phyloP scores from a whole-genome alignment of 1,140 invertebrate genomes.

The Panulirus ornatus region DNA sequence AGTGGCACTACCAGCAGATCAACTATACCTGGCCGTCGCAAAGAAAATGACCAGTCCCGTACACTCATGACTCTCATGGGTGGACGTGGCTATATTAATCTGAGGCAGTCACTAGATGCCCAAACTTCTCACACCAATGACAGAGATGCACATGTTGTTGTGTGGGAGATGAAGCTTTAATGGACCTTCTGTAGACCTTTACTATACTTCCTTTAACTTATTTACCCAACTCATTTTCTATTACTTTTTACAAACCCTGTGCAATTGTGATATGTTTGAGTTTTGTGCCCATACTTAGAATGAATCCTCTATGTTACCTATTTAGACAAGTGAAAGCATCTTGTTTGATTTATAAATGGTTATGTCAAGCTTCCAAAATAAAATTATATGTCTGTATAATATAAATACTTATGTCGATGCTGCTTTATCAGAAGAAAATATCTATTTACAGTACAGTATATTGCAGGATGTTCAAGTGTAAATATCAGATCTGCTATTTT shows the following conservation, averaged over 20 bases:
- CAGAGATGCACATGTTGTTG: conserved; percentile 90
- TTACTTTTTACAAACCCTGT: conserved; percentile 53
- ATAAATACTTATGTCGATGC: conserved; percentile 48
- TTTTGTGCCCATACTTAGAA: conserved; percentile 54
- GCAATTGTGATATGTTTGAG: conserved; percentile 59
- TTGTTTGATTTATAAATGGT: conserved; percentile 44
- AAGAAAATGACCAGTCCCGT: conserved; percentile 80
- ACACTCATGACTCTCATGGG: conserved; percentile 92
- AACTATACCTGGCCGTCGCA: conserved; percentile 39
- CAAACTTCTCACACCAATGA: conserved; percentile 82
- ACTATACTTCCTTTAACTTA: conserved; percentile 42
- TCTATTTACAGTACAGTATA: conserved; percentile 62
- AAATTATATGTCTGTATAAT: conserved; percentile 36
- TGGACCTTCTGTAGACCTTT: conserved; percentile 47
- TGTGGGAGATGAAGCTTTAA: conserved; percentile 94
- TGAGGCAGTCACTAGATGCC: conserved; percentile 81
- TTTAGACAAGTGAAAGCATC: conserved; percentile 44
- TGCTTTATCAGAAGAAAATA: conserved; percentile 57
- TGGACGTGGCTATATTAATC: conserved; percentile 91
- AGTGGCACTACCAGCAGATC: conserved; percentile 39
- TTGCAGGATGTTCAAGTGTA: conserved; percentile 57
- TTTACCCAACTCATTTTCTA: conserved; percentile 51
- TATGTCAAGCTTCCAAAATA: conserved; percentile 43
- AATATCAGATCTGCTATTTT: conserved; percentile 69
- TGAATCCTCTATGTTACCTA: conserved; percentile 36